These are phyloP conservation scores for Oscheius sp. DNA, from an alignment of 1,140 invertebrate genomes.

Conservation along the genomic window DNA sequence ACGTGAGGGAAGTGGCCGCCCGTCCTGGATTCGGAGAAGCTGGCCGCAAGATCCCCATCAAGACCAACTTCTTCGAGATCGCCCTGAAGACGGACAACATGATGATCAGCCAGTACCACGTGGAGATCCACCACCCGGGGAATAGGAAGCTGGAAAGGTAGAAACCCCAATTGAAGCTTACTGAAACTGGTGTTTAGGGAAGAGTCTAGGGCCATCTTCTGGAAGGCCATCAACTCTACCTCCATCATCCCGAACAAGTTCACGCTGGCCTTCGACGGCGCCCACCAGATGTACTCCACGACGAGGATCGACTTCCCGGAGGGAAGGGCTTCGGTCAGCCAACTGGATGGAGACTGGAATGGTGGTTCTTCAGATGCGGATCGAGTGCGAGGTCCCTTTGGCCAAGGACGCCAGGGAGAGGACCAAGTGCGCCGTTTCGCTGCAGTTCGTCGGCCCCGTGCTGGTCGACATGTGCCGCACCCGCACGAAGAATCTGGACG, in stretches of 20 bases:
- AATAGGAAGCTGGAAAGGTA: constrained; percentile 37
- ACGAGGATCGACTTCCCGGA: constrained; percentile 39
- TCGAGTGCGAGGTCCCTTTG: constrained; percentile 22
- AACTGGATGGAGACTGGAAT: too few species aligned
- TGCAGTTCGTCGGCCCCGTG: constrained; percentile 42
- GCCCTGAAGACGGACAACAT: constrained; percentile 28
- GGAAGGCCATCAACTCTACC: constrained; percentile 38
- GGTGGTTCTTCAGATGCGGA: too few species aligned
- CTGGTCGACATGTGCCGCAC: constrained; percentile 37
- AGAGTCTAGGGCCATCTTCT: constrained; percentile 46
- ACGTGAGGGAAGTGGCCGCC: constrained; percentile 36
- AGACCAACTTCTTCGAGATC: constrained; percentile 41
- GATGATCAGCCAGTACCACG: constrained; percentile 44
- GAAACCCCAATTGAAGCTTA: too few species aligned
- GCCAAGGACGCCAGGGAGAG: constrained; percentile 30
- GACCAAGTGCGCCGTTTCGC: constrained; percentile 36
- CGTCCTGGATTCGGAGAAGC: constrained; percentile 38
- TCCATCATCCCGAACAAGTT: constrained; percentile 43
- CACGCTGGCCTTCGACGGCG: constrained; percentile 47
- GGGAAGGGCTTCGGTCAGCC: constrained; percentile 22
- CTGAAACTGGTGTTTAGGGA: too few species aligned
- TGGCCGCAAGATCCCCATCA: constrained; percentile 32
- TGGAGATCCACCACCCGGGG: constrained; percentile 42
- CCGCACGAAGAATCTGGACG: constrained; percentile 38
- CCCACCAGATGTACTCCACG: constrained; percentile 43